Conservation (phyloP, 2,113 vertebrate species). For the Aspiorhynchus laticeps region DNA sequence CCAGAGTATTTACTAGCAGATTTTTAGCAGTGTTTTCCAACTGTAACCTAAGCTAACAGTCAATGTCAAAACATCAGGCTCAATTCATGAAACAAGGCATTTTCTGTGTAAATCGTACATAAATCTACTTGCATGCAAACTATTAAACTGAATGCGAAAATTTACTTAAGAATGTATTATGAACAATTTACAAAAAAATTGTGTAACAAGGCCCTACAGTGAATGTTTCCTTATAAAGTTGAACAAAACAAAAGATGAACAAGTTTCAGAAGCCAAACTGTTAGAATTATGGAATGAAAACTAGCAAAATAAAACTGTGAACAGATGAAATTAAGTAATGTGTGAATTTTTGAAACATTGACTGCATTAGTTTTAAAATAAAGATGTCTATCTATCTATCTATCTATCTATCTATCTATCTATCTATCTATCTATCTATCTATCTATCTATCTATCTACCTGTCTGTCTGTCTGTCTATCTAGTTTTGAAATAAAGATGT, state of each 20-base stretch:
- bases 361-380: neutral
- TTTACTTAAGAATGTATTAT: neutral
- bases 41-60: neutral
- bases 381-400: too few relatives aligned
- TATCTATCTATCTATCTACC: neutral
- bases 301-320: conserved; percentile 3
- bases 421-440: neutral
- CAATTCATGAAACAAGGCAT: neutral
- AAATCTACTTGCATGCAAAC: neutral
- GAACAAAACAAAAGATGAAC: neutral
- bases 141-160: neutral
- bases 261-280: conserved; percentile 9
- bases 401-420: neutral
- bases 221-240: neutral
- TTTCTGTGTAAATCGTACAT: neutral
- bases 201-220: neutral
- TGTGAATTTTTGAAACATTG: neutral
- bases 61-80: neutral
- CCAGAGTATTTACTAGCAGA: neutral
- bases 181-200: neutral
- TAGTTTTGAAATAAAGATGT: neutral
- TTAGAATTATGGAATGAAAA: neutral
- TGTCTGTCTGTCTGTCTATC: neutral
- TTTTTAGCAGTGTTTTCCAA: neutral
- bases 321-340: neutral